Conservation (phyloP, 1,140 invertebrate genomes). For the Eupeodes corollae region DNA sequence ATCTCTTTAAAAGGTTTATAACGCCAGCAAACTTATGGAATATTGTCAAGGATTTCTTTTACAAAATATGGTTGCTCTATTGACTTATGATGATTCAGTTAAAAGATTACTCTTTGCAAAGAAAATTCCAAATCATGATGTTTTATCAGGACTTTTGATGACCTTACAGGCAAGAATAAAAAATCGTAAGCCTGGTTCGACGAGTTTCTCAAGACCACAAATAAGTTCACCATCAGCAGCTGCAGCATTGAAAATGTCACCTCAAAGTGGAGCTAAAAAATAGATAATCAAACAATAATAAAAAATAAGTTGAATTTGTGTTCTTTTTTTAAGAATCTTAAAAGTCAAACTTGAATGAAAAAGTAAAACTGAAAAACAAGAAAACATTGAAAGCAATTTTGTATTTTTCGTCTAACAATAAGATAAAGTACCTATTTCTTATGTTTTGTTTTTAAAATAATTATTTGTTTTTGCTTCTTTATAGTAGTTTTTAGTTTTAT, state of each 20-base stretch:
- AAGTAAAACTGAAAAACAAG: no score
- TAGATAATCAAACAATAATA: no score
- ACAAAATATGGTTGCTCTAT: conserved; percentile 85
- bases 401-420: no score
- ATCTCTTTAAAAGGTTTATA: conserved; percentile 57
- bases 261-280: neutral
- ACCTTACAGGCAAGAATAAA: conserved; percentile 73
- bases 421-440: no score
- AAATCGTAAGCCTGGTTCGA: conserved; percentile 20
- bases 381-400: no score
- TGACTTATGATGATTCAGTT: conserved; percentile 83
- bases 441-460: no score
- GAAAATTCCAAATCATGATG: conserved; percentile 79
- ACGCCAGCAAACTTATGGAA: conserved; percentile 70
- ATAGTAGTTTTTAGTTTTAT: no score
- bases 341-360: no score
- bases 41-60: conserved; percentile 84
- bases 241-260: conserved; percentile 12
- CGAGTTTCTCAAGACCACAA: conserved; percentile 20
- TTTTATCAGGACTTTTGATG: conserved; percentile 64
- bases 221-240: conserved; percentile 14
- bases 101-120: conserved; percentile 80
- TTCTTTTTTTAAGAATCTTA: no score
- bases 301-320: no score
- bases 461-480: no score